Evolutionary conservation across 2,797 vertebrate genomes (phyloP), one percentile per base, ranked within the genome.

Genomic region (Microcaecilia unicolor): DNA sequence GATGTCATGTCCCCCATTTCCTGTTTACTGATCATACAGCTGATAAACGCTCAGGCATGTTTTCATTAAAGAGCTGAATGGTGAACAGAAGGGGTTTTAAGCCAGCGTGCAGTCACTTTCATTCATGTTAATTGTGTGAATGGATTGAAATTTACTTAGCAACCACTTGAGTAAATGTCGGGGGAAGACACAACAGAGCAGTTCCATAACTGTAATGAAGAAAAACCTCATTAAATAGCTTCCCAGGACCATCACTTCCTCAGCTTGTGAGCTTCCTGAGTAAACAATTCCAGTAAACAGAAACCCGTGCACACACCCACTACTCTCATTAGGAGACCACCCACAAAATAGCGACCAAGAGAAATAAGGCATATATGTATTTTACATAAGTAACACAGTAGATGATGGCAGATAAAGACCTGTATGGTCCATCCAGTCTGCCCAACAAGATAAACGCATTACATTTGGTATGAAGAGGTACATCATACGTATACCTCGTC

Each of bases 91-190:
- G 31, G 24, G 17, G 15, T 42, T 62, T 33, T 18, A 44, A 47
- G 15, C 26, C 34, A 39, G 14, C 7, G 4, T 30, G 35, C 32
- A 54, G 22, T 25, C 38, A 53, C 24, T 18, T 33, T 40, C 31
- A 37, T 55, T 64, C 50, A 45, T 10, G 10, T 4, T 44, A 38
- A 51, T 44, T 41, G 25, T 34, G 46, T 34, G 41, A 64, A 45
- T 41, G 33, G 15, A 37, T 28, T 27, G 15, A 56, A 70, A 63
- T 55, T 3, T 7, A 58, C 38, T 57, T 58, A 34, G 42, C 39
- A 67, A 61, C 41, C 54, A 28, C 52, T 66, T 58, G 41, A 55
- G 33, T 47, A 60, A 64, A 58, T 45, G 23, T 52, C 24, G 27
- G 40, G n/a, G 23, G 46, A 44, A 54, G 45, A 55, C 36, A 51